Conservation (phyloP, 2,113 vertebrate species). For the Saccopteryx leptura region DNA sequence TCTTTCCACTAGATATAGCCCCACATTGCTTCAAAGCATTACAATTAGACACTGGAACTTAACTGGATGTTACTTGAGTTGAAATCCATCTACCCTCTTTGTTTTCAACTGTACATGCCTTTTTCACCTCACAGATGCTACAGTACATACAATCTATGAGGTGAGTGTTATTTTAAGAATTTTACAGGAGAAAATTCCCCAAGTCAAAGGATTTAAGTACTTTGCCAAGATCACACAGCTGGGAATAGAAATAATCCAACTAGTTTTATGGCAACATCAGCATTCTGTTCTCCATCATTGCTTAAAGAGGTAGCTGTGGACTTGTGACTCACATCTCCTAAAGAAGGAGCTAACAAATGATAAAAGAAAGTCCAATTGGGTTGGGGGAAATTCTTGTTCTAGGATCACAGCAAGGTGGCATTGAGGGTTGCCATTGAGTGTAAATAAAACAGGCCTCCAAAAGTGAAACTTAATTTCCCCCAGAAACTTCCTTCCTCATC, state of each 20-base stretch:
- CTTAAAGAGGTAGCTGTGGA: not conserved
- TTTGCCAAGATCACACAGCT: not conserved
- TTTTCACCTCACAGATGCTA: not conserved
- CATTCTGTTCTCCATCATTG: not conserved
- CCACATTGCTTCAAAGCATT: not conserved
- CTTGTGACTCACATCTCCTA: not conserved
- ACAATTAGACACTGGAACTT: not conserved
- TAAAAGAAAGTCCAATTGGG: not conserved
- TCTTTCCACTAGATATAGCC: not conserved
- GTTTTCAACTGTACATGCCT: not conserved
- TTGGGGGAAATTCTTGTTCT: not conserved
- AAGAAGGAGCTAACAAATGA: not conserved
- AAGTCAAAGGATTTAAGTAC: slow-evolving; percentile 33
- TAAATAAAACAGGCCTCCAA: not conserved
- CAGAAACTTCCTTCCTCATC: not conserved
- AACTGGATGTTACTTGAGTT: not conserved
- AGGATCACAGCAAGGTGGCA: not conserved
- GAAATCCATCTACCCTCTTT: not conserved
- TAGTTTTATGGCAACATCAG: not conserved
- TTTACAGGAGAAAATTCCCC: not conserved
- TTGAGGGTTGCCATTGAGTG: not conserved
- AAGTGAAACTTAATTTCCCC: not conserved
- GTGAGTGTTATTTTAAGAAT: slow-evolving; percentile 13
- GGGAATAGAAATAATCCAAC: not conserved
- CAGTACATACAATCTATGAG: not conserved